Conservation (phyloP, 2,797 vertebrate genomes). For the Epinephelus awoara region DNA sequence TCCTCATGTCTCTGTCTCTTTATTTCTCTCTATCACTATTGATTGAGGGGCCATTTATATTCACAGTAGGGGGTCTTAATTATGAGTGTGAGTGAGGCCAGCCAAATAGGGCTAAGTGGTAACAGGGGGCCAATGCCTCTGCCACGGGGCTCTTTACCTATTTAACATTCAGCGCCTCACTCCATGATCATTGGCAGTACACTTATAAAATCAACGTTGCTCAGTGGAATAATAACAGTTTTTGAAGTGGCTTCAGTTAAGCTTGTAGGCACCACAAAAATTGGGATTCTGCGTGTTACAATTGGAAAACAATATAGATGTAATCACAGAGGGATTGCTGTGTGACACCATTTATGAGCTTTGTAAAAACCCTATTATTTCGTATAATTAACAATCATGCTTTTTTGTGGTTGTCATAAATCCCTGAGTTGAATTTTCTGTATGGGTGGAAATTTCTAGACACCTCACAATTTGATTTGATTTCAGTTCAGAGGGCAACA, state of each 20-base stretch:
- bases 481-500: too few species aligned
- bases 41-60: conserved; percentile 88
- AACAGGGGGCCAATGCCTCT: conserved; percentile 83
- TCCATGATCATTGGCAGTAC: conserved; percentile 74
- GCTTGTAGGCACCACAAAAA: conserved; percentile 14
- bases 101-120: conserved; percentile 87
- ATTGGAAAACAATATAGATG: conserved; percentile 8
- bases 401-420: neutral
- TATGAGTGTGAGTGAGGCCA: conserved; percentile 85
- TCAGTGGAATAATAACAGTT: conserved; percentile 68
- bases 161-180: conserved; percentile 81
- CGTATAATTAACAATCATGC: neutral
- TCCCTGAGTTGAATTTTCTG: neutral
- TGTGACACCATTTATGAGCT: neutral
- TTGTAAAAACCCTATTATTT: neutral
- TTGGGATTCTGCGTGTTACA: conserved; percentile 1
- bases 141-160: conserved; percentile 82
- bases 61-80: conserved; percentile 88
- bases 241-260: conserved; percentile 48
- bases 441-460: neutral
- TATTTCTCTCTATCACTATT: conserved; percentile 82
- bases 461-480: too few species aligned
- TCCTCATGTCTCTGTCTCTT: conserved; percentile 78
- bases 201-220: conserved; percentile 73
- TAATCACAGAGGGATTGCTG: neutral